phyloP scores from a whole-genome alignment of 2,797 vertebrate genomes.

The Xenentodon cancila region DNA sequence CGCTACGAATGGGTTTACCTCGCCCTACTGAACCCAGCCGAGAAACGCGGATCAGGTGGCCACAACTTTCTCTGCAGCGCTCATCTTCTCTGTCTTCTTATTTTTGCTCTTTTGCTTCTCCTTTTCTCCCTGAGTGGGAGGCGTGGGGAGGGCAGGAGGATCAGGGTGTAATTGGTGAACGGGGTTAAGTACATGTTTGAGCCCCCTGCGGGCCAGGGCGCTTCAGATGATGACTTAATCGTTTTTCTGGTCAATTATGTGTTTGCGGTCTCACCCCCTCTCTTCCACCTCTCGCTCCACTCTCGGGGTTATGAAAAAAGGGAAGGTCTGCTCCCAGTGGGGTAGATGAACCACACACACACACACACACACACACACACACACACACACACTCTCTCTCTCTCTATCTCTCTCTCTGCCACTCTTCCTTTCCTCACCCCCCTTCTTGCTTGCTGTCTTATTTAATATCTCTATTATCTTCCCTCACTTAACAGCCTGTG shows the following conservation, averaged over 20 bases:
- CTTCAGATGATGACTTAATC: slow-evolving; percentile 99
- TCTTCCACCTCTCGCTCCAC: slow-evolving; percentile 54
- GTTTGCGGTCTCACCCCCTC: slow-evolving; percentile 81
- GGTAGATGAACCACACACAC: slow-evolving; percentile 67
- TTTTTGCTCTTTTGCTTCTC: slow-evolving; percentile 58
- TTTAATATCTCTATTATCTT: slow-evolving; percentile 76
- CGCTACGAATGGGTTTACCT: slow-evolving; percentile 92
- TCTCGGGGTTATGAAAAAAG: slow-evolving; percentile 75
- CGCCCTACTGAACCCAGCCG: slow-evolving; percentile 90
- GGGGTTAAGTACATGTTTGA: slow-evolving; percentile 99
- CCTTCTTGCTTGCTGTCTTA: slow-evolving; percentile 59
- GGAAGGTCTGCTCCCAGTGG: slow-evolving; percentile 73
- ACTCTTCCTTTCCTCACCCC: slow-evolving; percentile 14
- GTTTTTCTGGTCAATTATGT: slow-evolving; percentile 99
- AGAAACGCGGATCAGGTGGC: slow-evolving; percentile 96
- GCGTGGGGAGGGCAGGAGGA: slow-evolving; percentile 63
- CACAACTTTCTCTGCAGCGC: slow-evolving; percentile 82
- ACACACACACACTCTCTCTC: too few species aligned
- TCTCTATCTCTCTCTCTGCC: slow-evolving; percentile 5
- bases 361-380: background rate
- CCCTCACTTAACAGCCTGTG: slow-evolving; percentile 41
- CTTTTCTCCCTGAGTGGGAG: slow-evolving; percentile 62
- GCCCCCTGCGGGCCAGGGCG: slow-evolving; percentile 95
- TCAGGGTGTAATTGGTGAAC: slow-evolving; percentile 95
- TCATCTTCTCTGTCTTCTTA: slow-evolving; percentile 50